Evolutionary conservation across 2,797 vertebrate genomes (phyloP), one percentile per base, ranked within the genome.

Genomic region (Phoebastria nigripes): DNA sequence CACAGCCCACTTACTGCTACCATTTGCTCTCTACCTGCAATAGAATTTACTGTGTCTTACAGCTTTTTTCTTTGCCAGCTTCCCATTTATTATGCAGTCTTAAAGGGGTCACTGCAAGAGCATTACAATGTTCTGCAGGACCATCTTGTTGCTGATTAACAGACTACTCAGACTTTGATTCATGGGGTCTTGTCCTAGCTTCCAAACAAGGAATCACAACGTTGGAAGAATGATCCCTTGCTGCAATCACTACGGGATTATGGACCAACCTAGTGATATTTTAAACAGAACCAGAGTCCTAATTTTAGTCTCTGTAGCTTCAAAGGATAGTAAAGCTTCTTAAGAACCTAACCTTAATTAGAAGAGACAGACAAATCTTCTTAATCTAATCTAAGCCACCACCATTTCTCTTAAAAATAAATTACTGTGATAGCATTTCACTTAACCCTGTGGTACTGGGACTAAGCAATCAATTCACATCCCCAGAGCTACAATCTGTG

Each of bases 281-380:
- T 94, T 86, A 95, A 93, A 94, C 3, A 7, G 83, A 94, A 71
- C 37, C 54, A 92, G 65, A 65, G 46, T 81, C 66, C 95, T 94
- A 95, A 96, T 96, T 97, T 97, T 97, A 96, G 96, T 79, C 69
- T 87, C 58, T 89, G 62, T 70, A 91, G 65, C 88, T 97, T 95
- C 95, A 95, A 95, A 94, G 89, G 80, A 41, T 65, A 85, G 82
- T 77, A 97, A 97, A 97, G 95, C 95, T 95, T 92, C 97, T 97
- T 97, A 97, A 79, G 82, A 93, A 82, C 55, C 91, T 94, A 95
- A 89, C 72, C 85, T 95, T 96, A 96, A 97, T 97, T 96, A 92
- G 87, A 96, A 97, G 77, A 90, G 96, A 94, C 97, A 95, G 81
- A 87, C 70, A 97, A 96, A 97, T 94, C 97, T 96, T 93, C 97